These are phyloP conservation scores for Pelobates fuscus DNA, from an alignment of 2,113 vertebrate species.

Conservation along the genomic window DNA sequence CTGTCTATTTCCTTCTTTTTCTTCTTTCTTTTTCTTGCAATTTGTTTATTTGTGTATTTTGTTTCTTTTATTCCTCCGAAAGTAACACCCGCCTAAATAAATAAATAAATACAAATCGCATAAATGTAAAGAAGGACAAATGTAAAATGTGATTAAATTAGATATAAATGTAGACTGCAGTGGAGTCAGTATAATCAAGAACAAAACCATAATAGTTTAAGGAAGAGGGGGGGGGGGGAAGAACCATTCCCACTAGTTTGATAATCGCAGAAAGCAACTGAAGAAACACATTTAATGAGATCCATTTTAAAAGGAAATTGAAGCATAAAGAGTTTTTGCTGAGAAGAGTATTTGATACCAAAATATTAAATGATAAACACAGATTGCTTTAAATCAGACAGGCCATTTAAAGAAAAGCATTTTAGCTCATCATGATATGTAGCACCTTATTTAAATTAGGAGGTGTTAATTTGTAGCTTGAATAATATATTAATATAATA, in stretches of 20 bases:
- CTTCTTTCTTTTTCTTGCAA: too few species aligned
- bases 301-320: constrained; percentile 75
- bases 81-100: too few species aligned
- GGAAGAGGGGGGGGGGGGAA: not conserved
- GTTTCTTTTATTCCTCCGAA: too few species aligned
- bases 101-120: too few species aligned
- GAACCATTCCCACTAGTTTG: constrained; percentile 39
- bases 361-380: constrained; percentile 87
- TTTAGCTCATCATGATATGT: constrained; percentile 85
- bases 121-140: not conserved
- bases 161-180: not conserved
- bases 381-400: constrained; percentile 84
- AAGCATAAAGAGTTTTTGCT: constrained; percentile 71
- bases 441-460: constrained; percentile 88
- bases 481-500: constrained; percentile 92
- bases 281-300: constrained; percentile 73
- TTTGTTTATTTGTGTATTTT: too few species aligned
- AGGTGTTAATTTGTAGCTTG: constrained; percentile 88
- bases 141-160: not conserved
- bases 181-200: not conserved
- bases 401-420: constrained; percentile 85
- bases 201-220: not conserved
- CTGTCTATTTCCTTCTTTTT: too few species aligned
- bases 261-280: constrained; percentile 61
- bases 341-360: constrained; percentile 78